Evolutionary conservation across 2,888 invertebrate genomes (phyloP), one percentile per base, ranked within the genome.

Genomic region (Crepidodera aurea): DNA sequence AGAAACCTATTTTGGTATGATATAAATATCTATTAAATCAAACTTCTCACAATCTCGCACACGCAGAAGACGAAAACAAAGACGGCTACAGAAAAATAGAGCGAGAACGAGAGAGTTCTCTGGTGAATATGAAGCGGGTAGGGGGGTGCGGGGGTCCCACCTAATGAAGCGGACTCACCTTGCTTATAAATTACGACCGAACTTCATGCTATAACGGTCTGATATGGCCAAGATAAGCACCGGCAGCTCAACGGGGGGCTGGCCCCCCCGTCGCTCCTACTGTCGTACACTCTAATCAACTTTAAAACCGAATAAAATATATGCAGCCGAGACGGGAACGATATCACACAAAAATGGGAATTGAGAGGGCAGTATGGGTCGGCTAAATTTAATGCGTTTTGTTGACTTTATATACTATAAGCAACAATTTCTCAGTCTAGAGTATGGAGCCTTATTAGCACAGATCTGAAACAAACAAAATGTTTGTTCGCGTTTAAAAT

Each of bases 161-260:
- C 79, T 81, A 81, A 81, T 80, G 81, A 81, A 81, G 78, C 80
- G 77, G 79, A 75, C 80, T 80, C 80, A 81, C 78, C 80, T 81
- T 79, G 78, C 78, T 81, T 80, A 82, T 82, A 82, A 82, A 82
- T 82, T 81, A 82, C 79, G 77, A 73, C 77, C 77, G 78, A 44
- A 79, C 80, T 81, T 78, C 80, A 80, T 80, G 81, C 79, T 79
- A 80, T 80, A 81, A 80, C 81, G 81, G 81, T 81, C 78, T 77
- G 82, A 81, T 81, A 81, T 79, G 81, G 81, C 79, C 80, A 77
- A 80, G 80, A 81, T 81, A 81, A 81, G 79, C 80, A 79, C 79
- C 80, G 77, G 77, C 78, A 78, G 75, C 77, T 72, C 81, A 71
- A 76, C 80, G 78, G 81, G 81, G 79, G 78, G 76, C 73, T 68